A percentile compares a stretch with the other conserved stretches of the same genome.
phyloP scores from a whole-genome alignment of 2,888 invertebrate species.

The Drosophila emarginata region DNA sequence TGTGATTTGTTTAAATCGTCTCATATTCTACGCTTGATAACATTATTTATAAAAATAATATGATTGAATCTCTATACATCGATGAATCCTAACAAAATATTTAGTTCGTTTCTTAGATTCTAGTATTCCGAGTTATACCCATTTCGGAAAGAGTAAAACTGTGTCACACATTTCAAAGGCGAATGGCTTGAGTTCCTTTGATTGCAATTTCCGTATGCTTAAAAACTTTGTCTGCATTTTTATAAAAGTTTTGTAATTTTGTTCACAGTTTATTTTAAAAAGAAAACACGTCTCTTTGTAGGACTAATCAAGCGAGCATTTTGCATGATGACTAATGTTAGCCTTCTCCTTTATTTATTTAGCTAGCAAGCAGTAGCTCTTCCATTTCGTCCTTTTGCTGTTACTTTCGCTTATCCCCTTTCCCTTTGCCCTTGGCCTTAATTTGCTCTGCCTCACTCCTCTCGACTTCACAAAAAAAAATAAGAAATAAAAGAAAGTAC shows the following conservation, averaged over 20 bases:
- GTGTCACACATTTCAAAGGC: neutral
- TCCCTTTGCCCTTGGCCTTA: slow-evolving; percentile 34
- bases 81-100: no score
- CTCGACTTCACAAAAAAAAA: neutral
- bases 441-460: slow-evolving; percentile 17
- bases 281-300: neutral
- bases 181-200: neutral
- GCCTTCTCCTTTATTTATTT: slow-evolving; percentile 33
- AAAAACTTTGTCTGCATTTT: slow-evolving; percentile 1
- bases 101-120: no score
- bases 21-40: no score
- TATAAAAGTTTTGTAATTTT: slow-evolving; percentile 1
- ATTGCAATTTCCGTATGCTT: neutral
- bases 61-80: no score
- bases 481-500: neutral
- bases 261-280: neutral
- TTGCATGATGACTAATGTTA: slow-evolving; percentile 28
- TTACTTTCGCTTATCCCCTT: slow-evolving; percentile 5
- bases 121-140: neutral
- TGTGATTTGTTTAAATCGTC: no score
- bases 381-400: slow-evolving; percentile 8
- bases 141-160: neutral
- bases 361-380: neutral
- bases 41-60: no score
- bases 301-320: slow-evolving; percentile 41